A percentile compares a stretch with the other conserved stretches of the same genome.
Evolutionary conservation across 2,113 vertebrate genomes (phyloP).

Genomic region (Tiliqua scincoides): DNA sequence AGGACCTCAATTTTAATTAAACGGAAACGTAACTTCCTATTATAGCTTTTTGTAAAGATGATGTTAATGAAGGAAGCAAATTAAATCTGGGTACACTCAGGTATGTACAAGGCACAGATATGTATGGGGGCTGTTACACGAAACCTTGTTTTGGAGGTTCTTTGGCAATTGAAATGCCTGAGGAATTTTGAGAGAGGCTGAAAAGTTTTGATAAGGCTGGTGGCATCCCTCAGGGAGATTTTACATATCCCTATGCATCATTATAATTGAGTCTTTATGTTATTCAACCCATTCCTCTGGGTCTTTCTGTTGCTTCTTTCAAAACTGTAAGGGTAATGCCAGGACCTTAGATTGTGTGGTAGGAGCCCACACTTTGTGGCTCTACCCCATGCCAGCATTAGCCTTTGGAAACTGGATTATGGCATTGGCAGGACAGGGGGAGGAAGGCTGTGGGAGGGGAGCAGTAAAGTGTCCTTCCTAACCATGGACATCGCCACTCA

Average conservation of each 20-base stretch:
- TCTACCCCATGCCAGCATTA: no score
- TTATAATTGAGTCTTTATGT: no score
- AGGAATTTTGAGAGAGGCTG: neutral
- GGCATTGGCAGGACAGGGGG: neutral
- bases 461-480: neutral
- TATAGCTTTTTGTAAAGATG: conserved; percentile 14
- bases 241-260: neutral
- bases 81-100: conserved; percentile 9
- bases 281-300: no score
- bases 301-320: no score
- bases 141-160: neutral
- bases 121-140: no score
- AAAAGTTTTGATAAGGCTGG: neutral
- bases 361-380: no score
- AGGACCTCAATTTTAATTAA: conserved; percentile 48
- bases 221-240: neutral
- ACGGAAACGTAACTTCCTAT: conserved; percentile 32
- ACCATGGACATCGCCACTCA: neutral
- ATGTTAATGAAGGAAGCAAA: conserved; percentile 21
- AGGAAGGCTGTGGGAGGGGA: neutral
- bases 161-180: neutral
- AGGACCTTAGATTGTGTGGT: no score
- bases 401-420: no score
- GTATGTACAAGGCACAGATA: no score
- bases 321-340: no score